These are phyloP conservation scores for Stenopsyche tienmushanensis DNA, from an alignment of 1,140 invertebrate species.

Conservation along the genomic window DNA sequence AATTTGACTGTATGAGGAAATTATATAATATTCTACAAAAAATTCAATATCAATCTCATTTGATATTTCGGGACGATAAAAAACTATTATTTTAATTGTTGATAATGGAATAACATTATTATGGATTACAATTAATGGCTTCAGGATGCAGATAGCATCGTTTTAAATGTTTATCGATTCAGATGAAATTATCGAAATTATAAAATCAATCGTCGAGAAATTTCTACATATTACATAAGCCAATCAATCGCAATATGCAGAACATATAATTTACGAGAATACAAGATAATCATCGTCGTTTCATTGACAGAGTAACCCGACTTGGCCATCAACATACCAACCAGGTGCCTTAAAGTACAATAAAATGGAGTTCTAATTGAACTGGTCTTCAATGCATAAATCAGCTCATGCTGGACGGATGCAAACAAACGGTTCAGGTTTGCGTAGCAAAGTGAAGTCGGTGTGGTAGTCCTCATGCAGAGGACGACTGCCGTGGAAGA, in stretches of 20 bases:
- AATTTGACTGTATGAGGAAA: no score
- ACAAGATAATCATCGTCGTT: not conserved
- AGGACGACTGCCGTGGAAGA: not conserved
- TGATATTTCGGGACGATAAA: no score
- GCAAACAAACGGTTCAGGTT: not conserved
- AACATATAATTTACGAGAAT: not conserved
- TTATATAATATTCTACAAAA: no score
- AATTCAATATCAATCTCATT: no score
- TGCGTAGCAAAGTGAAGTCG: not conserved
- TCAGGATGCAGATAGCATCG: no score
- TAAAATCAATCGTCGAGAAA: no score
- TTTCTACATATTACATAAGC: not conserved
- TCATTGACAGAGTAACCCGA: not conserved
- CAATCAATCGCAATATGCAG: not conserved
- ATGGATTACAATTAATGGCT: no score
- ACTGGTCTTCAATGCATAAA: constrained; percentile 8
- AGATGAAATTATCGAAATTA: no score
- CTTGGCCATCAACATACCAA: not conserved
- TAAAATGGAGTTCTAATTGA: not conserved
- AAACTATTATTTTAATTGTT: no score
- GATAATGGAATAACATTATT: no score
- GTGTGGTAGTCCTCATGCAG: not conserved
- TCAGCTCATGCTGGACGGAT: not conserved
- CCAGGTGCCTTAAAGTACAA: not conserved
- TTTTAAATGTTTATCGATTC: no score